Evolutionary conservation across 2,113 vertebrate species (phyloP).

Genomic region (Zootoca vivipara): DNA sequence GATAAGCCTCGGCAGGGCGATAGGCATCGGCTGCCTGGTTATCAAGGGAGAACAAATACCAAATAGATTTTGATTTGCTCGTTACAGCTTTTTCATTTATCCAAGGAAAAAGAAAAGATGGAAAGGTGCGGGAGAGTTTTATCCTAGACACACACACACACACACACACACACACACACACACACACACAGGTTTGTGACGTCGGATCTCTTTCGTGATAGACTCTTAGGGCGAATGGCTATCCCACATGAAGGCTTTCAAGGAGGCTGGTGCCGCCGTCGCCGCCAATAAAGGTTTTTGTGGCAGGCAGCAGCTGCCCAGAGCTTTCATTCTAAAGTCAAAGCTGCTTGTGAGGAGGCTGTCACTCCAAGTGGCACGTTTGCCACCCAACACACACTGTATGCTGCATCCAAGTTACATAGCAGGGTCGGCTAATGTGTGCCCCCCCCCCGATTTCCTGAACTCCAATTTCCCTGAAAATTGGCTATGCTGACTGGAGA

Average conservation of each 20-base stretch:
- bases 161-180: not conserved
- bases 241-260: slow-evolving; percentile 40
- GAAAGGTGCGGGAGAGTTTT: slow-evolving; percentile 29
- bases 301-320: slow-evolving; percentile 50
- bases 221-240: slow-evolving; percentile 60
- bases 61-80: slow-evolving; percentile 70
- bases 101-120: slow-evolving; percentile 57
- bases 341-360: slow-evolving; percentile 12
- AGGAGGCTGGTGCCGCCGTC: slow-evolving; percentile 30
- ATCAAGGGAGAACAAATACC: slow-evolving; percentile 70
- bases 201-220: slow-evolving; percentile 59
- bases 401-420: not conserved
- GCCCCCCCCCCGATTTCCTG: no score
- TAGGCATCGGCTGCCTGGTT: slow-evolving; percentile 66
- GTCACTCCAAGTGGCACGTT: not conserved
- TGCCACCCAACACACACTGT: no score
- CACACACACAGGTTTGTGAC: slow-evolving; percentile 24
- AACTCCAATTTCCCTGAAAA: no score
- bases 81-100: slow-evolving; percentile 62
- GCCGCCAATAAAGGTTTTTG: slow-evolving; percentile 8
- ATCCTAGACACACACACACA: not conserved
- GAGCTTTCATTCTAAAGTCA: not conserved
- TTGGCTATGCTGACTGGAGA: no score
- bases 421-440: not conserved
- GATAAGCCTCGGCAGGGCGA: slow-evolving; percentile 69